Evolutionary conservation across 2,888 invertebrate species (phyloP).

Genomic region (Ochropacha duplaris): DNA sequence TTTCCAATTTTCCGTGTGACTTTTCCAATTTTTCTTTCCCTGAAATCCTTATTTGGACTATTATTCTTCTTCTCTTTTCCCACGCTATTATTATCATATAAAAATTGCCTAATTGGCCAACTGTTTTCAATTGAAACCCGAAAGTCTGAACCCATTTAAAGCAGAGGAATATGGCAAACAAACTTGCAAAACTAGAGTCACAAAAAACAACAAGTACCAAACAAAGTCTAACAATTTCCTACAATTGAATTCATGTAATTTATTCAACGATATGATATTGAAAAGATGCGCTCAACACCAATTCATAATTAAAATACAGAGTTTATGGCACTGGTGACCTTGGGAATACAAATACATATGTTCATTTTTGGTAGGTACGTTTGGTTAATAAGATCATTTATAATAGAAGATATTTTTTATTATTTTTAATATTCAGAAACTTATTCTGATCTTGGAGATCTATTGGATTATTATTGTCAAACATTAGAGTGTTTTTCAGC

Average conservation of each 20-base stretch:
- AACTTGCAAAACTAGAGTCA: not conserved
- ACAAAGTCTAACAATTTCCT: not conserved
- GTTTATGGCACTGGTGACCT: conserved; percentile 49
- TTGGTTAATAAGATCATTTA: not conserved
- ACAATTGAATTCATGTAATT: not conserved
- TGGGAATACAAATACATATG: conserved; percentile 32
- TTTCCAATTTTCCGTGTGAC: too few species aligned
- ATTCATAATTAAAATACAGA: conserved; percentile 43
- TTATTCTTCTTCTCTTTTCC: too few species aligned
- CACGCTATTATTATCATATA: too few species aligned
- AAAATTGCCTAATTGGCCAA: too few species aligned
- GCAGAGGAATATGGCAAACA: not conserved
- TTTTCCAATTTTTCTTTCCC: too few species aligned
- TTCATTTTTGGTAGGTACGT: conserved; percentile 6
- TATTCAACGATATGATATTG: conserved; percentile 14
- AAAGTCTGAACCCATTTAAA: too few species aligned
- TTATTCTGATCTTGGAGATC: too few species aligned
- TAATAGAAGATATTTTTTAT: not conserved
- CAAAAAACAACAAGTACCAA: not conserved
- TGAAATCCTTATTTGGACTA: too few species aligned
- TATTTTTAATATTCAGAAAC: not conserved
- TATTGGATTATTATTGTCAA: too few species aligned
- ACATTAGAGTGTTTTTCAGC: too few species aligned
- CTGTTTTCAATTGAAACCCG: too few species aligned
- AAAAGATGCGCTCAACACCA: conserved; percentile 41